Evolutionary conservation across 1,140 invertebrate genomes (phyloP).

Genomic region (Planococcus citri): DNA sequence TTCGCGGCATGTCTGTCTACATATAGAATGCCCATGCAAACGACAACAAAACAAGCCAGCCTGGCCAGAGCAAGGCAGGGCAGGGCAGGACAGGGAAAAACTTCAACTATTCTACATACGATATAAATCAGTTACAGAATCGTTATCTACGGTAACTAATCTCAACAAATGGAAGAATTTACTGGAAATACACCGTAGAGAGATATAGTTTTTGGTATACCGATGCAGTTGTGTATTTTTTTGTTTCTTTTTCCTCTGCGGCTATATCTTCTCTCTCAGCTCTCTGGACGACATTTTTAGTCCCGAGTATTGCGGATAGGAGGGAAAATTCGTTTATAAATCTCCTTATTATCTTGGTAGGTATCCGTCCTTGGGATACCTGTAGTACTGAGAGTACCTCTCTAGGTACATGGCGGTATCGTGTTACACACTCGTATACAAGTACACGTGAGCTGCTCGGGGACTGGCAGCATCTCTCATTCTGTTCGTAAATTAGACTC

Average conservation of each 20-base stretch:
- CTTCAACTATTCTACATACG: background rate
- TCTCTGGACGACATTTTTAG: background rate
- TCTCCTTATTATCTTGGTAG: background rate
- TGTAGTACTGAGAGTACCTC: too few relatives aligned
- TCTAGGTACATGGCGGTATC: too few relatives aligned
- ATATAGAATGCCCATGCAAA: too few relatives aligned
- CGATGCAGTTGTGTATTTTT: background rate
- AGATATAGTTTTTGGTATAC: background rate
- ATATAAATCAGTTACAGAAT: background rate
- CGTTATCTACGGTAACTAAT: constrained; percentile 7
- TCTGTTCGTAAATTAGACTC: constrained; percentile 2
- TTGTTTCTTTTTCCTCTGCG: background rate
- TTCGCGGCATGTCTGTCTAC: background rate
- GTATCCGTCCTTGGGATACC: background rate
- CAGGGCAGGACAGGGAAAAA: background rate
- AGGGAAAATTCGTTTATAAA: background rate
- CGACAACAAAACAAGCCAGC: too few relatives aligned
- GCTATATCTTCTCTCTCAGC: background rate
- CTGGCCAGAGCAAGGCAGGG: too few relatives aligned
- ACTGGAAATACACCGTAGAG: too few relatives aligned
- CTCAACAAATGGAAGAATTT: background rate
- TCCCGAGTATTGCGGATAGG: background rate
- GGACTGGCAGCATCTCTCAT: too few relatives aligned
- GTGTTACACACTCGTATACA: background rate
- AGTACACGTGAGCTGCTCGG: too few relatives aligned